Evolutionary conservation across 2,113 vertebrate genomes (phyloP).

Genomic region (Hypanus sabinus): DNA sequence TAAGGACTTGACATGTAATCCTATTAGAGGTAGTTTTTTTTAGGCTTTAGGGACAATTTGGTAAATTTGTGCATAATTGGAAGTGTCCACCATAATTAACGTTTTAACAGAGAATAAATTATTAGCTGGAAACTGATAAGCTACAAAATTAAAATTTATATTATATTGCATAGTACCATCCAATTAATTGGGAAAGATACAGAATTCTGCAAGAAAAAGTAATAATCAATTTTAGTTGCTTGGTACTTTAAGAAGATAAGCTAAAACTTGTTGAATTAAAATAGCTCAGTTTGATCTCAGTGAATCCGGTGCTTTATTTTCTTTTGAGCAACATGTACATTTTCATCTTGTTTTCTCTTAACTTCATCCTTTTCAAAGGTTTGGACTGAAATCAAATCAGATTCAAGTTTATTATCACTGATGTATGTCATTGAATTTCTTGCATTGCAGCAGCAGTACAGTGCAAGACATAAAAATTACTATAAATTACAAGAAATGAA

Average conservation of each 20-base stretch:
- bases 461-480: too few relatives aligned
- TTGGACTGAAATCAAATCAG: not conserved
- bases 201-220: not conserved
- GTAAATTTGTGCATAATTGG: constrained; percentile 36
- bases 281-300: not conserved
- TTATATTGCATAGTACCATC: not conserved
- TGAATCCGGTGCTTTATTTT: not conserved
- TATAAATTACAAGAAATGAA: too few relatives aligned
- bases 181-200: constrained; percentile 6
- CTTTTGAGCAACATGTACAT: not conserved
- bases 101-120: constrained; percentile 35
- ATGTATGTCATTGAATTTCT: too few relatives aligned
- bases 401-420: too few relatives aligned
- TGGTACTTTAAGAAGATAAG: not conserved
- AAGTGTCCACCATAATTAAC: constrained; percentile 37
- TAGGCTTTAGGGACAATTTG: constrained; percentile 33
- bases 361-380: not conserved
- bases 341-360: not conserved
- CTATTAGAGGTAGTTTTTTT: constrained; percentile 23
- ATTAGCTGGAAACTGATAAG: constrained; percentile 27
- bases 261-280: not conserved
- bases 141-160: not conserved
- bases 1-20: constrained; percentile 27
- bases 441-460: too few relatives aligned
- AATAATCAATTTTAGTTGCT: not conserved